Evolutionary conservation across 2,113 vertebrate genomes (phyloP).

Genomic region (Rhipidura dahli): DNA sequence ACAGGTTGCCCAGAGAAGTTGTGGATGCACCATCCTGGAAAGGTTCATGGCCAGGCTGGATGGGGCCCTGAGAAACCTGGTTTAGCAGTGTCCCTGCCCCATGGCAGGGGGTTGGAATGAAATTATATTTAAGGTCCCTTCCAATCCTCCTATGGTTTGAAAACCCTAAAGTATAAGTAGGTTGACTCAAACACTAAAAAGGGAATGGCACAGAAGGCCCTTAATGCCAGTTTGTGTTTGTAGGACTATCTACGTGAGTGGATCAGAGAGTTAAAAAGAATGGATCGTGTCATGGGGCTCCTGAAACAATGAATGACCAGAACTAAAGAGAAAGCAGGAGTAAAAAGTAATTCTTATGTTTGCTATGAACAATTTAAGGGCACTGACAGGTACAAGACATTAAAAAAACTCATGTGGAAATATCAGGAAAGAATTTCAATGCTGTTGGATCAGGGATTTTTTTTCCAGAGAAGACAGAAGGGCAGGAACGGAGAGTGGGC

Average conservation of each 20-base stretch:
- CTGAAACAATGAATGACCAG: not conserved
- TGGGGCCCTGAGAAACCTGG: not conserved
- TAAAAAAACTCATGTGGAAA: not conserved
- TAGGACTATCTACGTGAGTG: not conserved
- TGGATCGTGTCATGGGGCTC: not conserved
- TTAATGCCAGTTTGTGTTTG: not conserved
- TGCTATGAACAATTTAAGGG: not conserved
- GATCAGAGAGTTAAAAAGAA: not conserved
- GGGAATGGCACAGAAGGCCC: not conserved
- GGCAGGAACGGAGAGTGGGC: accelerated
- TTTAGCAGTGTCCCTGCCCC: accelerated
- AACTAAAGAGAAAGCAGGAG: not conserved
- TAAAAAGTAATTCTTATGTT: not conserved
- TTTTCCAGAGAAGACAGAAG: not conserved
- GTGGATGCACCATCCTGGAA: not conserved
- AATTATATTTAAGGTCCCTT: not conserved
- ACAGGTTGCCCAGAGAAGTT: not conserved
- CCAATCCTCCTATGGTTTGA: not conserved
- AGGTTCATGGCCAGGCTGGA: not conserved
- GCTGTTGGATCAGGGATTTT: not conserved
- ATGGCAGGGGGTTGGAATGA: not conserved
- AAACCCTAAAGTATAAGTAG: not conserved
- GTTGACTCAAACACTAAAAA: not conserved
- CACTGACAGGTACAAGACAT: not conserved
- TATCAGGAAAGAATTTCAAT: not conserved